Conservation (phyloP, 2,113 vertebrate genomes). For the Nothoprocta perdicaria region DNA sequence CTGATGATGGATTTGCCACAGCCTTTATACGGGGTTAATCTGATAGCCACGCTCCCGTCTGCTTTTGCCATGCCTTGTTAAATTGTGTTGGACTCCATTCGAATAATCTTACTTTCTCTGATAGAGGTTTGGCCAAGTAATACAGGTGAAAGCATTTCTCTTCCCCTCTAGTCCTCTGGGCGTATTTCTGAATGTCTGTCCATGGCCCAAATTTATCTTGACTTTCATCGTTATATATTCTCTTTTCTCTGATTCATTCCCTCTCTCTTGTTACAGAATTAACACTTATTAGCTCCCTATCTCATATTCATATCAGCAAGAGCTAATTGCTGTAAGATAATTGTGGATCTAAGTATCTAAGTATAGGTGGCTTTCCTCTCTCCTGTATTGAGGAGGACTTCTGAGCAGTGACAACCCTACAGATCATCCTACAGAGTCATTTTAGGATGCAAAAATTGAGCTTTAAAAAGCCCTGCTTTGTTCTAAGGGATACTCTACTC, state of each 20-base stretch:
- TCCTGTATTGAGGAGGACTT: background rate
- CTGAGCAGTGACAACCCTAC: background rate
- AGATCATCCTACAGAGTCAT: background rate
- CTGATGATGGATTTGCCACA: conserved; percentile 52
- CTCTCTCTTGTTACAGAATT: background rate
- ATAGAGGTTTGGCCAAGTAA: background rate
- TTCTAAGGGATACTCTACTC: background rate
- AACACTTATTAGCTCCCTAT: background rate
- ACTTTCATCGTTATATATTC: background rate
- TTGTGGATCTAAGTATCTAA: background rate
- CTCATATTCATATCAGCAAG: conserved; percentile 11
- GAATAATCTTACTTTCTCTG: conserved; percentile 18
- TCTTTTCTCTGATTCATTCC: background rate
- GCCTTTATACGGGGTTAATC: conserved; percentile 44
- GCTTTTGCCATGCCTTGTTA: conserved; percentile 37
- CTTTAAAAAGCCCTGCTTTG: background rate
- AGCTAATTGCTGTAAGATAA: conserved; percentile 27
- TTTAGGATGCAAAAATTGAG: background rate
- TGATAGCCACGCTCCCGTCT: background rate
- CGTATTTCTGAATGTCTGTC: accelerated
- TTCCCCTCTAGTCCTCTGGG: background rate
- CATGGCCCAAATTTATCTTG: background rate
- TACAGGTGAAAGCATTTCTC: background rate
- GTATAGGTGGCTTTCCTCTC: background rate
- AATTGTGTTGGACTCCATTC: background rate